Evolutionary conservation across 2,113 vertebrate species (phyloP).

Genomic region (Urocolius indicus): DNA sequence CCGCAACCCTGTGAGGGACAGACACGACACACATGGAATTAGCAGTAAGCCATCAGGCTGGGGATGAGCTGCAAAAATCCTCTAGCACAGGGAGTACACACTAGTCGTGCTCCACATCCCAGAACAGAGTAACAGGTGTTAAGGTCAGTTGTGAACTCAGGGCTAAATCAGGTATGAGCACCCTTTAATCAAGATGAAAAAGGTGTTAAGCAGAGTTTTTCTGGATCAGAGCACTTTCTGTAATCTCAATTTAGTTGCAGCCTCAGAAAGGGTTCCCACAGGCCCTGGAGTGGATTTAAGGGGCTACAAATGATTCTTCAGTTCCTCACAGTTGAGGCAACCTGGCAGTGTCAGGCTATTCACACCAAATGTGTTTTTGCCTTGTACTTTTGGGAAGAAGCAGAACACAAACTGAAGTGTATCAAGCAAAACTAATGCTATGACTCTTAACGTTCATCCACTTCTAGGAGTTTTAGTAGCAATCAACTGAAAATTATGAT

Average conservation of each 20-base stretch:
- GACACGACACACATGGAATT: neutral
- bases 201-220: neutral
- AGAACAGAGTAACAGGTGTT: neutral
- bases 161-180: neutral
- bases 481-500: neutral
- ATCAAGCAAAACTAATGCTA: neutral
- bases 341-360: neutral
- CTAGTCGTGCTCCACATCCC: accelerated
- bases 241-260: neutral
- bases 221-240: neutral
- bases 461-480: neutral
- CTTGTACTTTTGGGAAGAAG: neutral
- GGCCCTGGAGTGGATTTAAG: neutral
- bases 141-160: neutral
- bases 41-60: neutral
- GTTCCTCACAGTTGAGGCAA: neutral
- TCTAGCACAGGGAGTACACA: neutral
- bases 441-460: neutral
- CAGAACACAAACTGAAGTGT: neutral
- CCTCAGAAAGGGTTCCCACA: neutral
- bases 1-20: conserved; percentile 78
- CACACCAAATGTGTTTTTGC: neutral
- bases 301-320: neutral
- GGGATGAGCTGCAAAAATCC: neutral
- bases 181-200: neutral